phyloP scores from a whole-genome alignment of 2,797 vertebrate genomes.

The Catostomus latipinnis region DNA sequence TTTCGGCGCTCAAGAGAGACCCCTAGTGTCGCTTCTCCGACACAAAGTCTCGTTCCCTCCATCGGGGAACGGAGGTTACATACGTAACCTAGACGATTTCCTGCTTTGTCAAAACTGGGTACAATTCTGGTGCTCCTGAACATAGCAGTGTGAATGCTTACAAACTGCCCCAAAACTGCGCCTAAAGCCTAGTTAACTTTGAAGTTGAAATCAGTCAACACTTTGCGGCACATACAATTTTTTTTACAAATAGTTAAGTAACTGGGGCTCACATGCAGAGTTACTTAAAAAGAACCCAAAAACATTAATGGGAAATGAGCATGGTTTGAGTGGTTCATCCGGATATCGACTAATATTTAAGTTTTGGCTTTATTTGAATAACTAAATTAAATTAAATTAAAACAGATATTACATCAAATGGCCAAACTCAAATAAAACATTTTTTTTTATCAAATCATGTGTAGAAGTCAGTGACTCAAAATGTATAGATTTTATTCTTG shows the following conservation, averaged over 20 bases:
- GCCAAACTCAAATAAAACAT: too few relatives aligned
- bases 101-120: conserved; percentile 36
- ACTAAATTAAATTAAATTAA: too few relatives aligned
- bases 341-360: too few relatives aligned
- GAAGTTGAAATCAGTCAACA: conserved; percentile 64
- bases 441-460: too few relatives aligned
- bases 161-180: conserved; percentile 6
- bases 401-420: too few relatives aligned
- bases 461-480: background rate
- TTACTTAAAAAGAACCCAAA: conserved; percentile 58
- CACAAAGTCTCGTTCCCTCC: too few relatives aligned
- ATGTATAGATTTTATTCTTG: background rate
- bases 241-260: conserved; percentile 57
- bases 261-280: conserved; percentile 49
- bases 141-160: conserved; percentile 59
- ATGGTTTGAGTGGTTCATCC: background rate
- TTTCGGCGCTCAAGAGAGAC: too few relatives aligned
- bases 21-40: too few relatives aligned
- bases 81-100: conserved; percentile 9
- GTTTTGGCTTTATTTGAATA: too few relatives aligned
- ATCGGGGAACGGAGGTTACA: too few relatives aligned
- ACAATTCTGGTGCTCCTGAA: conserved; percentile 42
- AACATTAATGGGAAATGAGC: conserved; percentile 43
- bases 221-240: conserved; percentile 50
- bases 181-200: conserved; percentile 55